Percentiles rank a stretch among this genome's conserved stretches.
Conservation (phyloP, 2,888 invertebrate genomes). For the Actias luna region DNA sequence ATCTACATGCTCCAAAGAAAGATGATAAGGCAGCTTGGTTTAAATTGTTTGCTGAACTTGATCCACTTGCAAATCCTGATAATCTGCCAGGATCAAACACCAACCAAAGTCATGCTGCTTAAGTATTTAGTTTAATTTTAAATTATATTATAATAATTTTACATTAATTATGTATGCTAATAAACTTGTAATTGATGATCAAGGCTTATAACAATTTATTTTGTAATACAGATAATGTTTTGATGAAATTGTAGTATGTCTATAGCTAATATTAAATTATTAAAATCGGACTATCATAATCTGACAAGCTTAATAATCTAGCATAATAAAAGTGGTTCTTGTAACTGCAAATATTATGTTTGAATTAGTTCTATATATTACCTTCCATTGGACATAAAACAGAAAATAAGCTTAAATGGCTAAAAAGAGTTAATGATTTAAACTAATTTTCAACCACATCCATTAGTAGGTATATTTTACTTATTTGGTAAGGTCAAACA, state of each 20-base stretch:
- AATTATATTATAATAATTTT: not conserved
- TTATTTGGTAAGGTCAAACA: no score
- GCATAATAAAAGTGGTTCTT: not conserved
- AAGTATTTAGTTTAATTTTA: conserved; percentile 24
- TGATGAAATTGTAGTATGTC: not conserved
- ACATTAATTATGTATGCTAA: not conserved
- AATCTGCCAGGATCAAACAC: conserved; percentile 66
- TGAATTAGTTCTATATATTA: not conserved
- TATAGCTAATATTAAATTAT: not conserved
- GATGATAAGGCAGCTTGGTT: conserved; percentile 88
- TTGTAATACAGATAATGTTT: not conserved
- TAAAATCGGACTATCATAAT: not conserved
- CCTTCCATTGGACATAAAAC: no score
- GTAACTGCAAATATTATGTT: not conserved
- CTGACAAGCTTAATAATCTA: not conserved
- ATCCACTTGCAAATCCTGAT: conserved; percentile 94
- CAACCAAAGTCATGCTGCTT: conserved; percentile 79
- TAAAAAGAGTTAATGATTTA: no score
- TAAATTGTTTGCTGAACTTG: conserved; percentile 95
- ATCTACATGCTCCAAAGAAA: conserved; percentile 64
- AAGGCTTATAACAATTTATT: not conserved
- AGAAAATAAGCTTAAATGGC: not conserved
- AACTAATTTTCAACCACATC: no score
- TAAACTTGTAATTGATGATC: not conserved
- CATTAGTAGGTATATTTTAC: no score